Base-by-base conservation (phyloP, 2,797 vertebrate species). In the Falco naumanni region DNA sequence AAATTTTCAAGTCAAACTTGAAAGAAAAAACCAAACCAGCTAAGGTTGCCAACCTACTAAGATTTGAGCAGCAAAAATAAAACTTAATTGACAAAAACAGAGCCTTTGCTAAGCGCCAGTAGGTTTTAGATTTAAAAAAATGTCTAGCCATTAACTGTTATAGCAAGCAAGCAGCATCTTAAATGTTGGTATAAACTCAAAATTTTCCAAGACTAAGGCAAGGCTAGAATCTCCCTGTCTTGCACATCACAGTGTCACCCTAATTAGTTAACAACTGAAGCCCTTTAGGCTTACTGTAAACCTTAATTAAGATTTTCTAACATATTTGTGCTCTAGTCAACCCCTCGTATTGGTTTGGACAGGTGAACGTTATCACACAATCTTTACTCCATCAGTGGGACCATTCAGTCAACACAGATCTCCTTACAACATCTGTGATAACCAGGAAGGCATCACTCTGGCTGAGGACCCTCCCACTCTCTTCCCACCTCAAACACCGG, bases 351-450 rank as follows among this genome's bases (percentile, higher is more conserved):
- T 28, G 26, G 16, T 60, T 29, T 61, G 57, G 11, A 13, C 28
- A 66, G 26, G 8, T 53, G 48, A 53, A 25, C 10, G 3, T 18
- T 4, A 50, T 39, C 10, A 7, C 0, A 43, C 18, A 5, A 16
- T 29, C 19, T 34, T 14, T 37, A 22, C 17, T 24, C 60, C 18
- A 4, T 37, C 3, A 14, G 24, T 12, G 45, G 43, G 68, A 37
- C 6, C 10, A 4, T 6, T 33, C 28, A 13, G 47, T 4, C 25
- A 31, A 7, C 15, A 8, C 51, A 22, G 34, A n/a, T 13, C 33
- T 50, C 63, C 31, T 65, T 31, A 18, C 1, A 11, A 9, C 0
- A 0, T 5, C 68, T 61, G 18, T 13, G 13, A 11, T 26, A 47
- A 39, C 17, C 47, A 91, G 41, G 22, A 50, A 56, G 34, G 16